Evolutionary conservation across 2,113 vertebrate species (phyloP).

Genomic region (Malurus alboscapulatus): DNA sequence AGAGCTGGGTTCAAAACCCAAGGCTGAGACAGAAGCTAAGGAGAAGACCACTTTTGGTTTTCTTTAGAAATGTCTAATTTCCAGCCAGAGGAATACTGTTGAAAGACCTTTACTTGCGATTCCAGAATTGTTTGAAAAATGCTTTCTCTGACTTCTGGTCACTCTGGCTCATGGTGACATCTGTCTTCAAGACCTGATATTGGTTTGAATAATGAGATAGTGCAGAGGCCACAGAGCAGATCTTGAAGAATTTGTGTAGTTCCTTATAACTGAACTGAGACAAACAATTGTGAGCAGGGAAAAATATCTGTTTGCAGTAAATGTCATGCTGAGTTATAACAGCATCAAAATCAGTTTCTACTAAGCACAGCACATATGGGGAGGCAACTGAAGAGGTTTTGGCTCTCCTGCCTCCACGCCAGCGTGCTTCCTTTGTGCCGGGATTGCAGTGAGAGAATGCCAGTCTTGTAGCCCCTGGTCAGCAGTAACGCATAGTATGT

Average conservation of each 20-base stretch:
- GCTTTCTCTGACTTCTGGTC: background rate
- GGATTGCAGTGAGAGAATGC: background rate
- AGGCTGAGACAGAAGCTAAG: background rate
- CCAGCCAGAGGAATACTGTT: background rate
- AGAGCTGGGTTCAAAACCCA: background rate
- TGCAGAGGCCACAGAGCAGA: background rate
- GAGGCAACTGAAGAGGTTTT: background rate
- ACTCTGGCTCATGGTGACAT: background rate
- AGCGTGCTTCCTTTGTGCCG: background rate
- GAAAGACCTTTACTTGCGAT: background rate
- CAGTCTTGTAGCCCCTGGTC: background rate
- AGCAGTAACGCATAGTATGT: rapidly evolving
- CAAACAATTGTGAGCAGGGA: background rate
- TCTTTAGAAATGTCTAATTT: background rate
- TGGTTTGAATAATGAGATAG: background rate
- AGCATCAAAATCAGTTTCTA: background rate
- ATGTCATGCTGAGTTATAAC: background rate
- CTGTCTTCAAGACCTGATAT: background rate
- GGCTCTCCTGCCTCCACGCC: background rate
- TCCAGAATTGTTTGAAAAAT: background rate
- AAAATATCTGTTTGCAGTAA: background rate
- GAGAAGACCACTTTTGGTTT: background rate
- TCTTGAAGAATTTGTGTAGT: background rate
- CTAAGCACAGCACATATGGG: rapidly evolving
- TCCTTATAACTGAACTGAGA: background rate